A percentile compares a stretch with the other conserved stretches of the same genome.
Conservation (phyloP, 2,888 invertebrate species). For the Gerris lacustris region DNA sequence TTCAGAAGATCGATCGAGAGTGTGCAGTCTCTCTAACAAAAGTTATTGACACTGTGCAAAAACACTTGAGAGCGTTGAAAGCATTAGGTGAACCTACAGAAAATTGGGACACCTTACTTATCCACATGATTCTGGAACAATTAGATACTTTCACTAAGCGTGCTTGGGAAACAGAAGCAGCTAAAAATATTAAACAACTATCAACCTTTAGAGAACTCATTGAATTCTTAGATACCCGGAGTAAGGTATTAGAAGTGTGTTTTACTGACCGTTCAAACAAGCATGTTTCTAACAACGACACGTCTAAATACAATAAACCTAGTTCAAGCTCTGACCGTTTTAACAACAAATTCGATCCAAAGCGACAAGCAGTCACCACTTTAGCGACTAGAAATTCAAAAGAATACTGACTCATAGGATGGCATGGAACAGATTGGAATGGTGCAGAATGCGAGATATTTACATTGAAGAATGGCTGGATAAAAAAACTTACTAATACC, state of each 20-base stretch:
- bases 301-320: not conserved
- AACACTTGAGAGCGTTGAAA: constrained; percentile 8
- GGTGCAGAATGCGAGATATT: too few species aligned
- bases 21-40: not conserved
- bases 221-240: not conserved
- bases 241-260: constrained; percentile 3
- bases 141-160: constrained; percentile 1
- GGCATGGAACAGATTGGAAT: too few species aligned
- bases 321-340: not conserved
- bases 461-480: too few species aligned
- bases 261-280: too few species aligned
- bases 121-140: constrained; percentile 8
- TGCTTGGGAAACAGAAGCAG: constrained; percentile 7
- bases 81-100: constrained; percentile 1
- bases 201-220: not conserved
- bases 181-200: constrained; percentile 5
- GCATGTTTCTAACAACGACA: too few species aligned
- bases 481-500: too few species aligned
- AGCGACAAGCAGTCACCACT: not conserved
- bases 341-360: not conserved
- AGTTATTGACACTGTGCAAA: not conserved
- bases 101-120: constrained; percentile 7
- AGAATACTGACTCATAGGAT: too few species aligned
- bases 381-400: not conserved
- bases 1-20: constrained; percentile 12